Conservation (phyloP, 2,797 vertebrate species). For the Pseudochromis fuscus region DNA sequence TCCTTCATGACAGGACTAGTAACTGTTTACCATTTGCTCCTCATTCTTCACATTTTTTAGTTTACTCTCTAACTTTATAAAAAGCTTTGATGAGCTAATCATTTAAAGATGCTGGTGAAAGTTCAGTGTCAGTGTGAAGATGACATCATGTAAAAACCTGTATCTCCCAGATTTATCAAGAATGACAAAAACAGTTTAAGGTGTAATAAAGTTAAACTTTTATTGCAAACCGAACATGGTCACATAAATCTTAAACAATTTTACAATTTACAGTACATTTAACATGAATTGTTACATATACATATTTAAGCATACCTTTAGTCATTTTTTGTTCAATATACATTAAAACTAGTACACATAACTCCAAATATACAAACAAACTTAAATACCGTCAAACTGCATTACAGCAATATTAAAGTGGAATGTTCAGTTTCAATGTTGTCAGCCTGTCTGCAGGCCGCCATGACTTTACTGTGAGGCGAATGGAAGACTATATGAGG, state of each 20-base stretch:
- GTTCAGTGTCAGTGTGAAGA: too few relatives aligned
- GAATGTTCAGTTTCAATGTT: slow-evolving; percentile 88
- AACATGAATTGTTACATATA: slow-evolving; percentile 89
- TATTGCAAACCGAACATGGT: slow-evolving; percentile 97
- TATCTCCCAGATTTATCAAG: neutral
- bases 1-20: slow-evolving; percentile 1
- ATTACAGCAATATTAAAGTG: slow-evolving; percentile 91
- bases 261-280: slow-evolving; percentile 98
- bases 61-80: slow-evolving; percentile 17
- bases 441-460: slow-evolving; percentile 83
- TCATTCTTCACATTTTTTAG: slow-evolving; percentile 29
- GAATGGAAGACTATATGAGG: slow-evolving; percentile 87
- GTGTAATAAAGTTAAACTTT: slow-evolving; percentile 89
- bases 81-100: too few relatives aligned
- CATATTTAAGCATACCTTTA: slow-evolving; percentile 88
- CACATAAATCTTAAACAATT: slow-evolving; percentile 91
- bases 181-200: slow-evolving; percentile 24
- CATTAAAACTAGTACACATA: slow-evolving; percentile 93
- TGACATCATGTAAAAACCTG: neutral
- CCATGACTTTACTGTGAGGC: slow-evolving; percentile 73
- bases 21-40: slow-evolving; percentile 21
- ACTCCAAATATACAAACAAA: slow-evolving; percentile 94
- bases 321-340: slow-evolving; percentile 92
- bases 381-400: slow-evolving; percentile 93
- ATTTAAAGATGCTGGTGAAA: neutral